Base-by-base conservation (phyloP, 2,888 invertebrate genomes). In the Byasa hedistus region DNA sequence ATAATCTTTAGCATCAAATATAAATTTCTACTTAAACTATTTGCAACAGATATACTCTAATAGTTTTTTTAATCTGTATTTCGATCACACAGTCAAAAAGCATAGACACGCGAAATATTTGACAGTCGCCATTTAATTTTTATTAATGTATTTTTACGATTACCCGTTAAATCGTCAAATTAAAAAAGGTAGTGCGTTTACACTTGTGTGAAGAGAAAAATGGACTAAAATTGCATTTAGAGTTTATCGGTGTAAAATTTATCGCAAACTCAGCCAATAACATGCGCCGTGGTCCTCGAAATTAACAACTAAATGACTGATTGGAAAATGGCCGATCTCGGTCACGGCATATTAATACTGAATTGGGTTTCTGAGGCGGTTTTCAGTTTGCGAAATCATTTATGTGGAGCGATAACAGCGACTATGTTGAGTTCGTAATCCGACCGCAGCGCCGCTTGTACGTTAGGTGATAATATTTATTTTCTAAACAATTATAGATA, bases 221-320 rank as follows among this genome's bases (percentile, higher is more conserved):
- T 21, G 39, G 51, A 23, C 12, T 39, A 39, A 39, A 39, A n/a
- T 58, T 19, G 19, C 21, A n/a, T 59, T 24, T 21, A 54, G 52
- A 44, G 19, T 52, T 21, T 62, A 66, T 62, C 59, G 23, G n/a
- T 48, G 22, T 10, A 62, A 24, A 48, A 51, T 75, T 78, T 79
- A 78, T 78, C 76, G 78, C 71, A 70, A 71, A 71, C 68, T 71
- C 68, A 82, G 83, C 82, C 87, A 91, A 91, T 91, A 91, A 87
- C 90, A 91, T 89, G 90, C 87, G 80, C 86, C 84, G 81, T 86
- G 88, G 84, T 85, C 87, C 84, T 88, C 85, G 87, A 90, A 90
- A 91, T 89, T 87, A 91, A 88, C 88, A 86, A 85, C 85, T 85
- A 87, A 88, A 88, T 87, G 88, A 87, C 82, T 87, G 87, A 89